phyloP scores from a whole-genome alignment of 64 coral and sea anemone species.

The Actinia equina region DNA sequence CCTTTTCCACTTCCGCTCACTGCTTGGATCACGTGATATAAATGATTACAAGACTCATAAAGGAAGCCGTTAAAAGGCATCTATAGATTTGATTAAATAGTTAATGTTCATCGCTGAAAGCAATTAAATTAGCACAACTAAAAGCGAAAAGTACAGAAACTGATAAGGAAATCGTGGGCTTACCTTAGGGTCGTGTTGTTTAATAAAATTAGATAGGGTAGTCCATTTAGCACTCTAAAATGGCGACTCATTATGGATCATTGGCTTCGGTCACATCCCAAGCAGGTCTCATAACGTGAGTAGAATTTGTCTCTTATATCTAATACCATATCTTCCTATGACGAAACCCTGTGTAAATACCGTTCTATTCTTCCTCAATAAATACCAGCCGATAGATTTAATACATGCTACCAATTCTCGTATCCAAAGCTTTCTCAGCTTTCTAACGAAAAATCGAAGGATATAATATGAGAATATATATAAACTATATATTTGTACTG shows the following conservation, averaged over 20 bases:
- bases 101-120: neutral
- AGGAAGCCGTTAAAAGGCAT: too few relatives aligned
- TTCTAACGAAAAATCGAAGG: too few relatives aligned
- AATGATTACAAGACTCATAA: neutral
- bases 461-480: too few relatives aligned
- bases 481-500: too few relatives aligned
- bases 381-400: too few relatives aligned
- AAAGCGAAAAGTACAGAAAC: neutral
- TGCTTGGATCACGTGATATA: too few relatives aligned
- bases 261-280: neutral
- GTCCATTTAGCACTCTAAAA: neutral
- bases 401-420: too few relatives aligned
- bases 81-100: too few relatives aligned
- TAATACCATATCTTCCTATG: too few relatives aligned
- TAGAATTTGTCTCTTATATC: neutral
- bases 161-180: neutral
- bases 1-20: too few relatives aligned
- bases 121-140: neutral
- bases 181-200: neutral
- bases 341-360: too few relatives aligned
- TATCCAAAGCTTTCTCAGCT: too few relatives aligned
- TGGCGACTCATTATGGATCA: conserved; percentile 12
- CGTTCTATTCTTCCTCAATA: neutral
- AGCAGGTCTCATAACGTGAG: conserved; percentile 1
- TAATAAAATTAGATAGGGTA: neutral